Percentiles rank a stretch among this genome's conserved stretches.
These are phyloP conservation scores for Margaritifera margaritifera DNA, from an alignment of 2,888 invertebrate genomes.

Conservation along the genomic window DNA sequence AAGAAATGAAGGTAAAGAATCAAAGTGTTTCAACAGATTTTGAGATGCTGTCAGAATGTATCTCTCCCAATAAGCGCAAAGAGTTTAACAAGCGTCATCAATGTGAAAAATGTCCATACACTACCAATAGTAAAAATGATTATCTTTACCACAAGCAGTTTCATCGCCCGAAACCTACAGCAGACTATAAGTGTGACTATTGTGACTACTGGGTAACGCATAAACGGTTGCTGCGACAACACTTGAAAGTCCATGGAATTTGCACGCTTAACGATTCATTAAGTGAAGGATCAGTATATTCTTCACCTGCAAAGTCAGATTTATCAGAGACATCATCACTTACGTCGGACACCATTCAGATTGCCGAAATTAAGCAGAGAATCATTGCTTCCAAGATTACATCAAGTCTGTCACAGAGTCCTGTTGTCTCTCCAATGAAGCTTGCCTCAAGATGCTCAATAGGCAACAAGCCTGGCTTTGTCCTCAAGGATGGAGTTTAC, in stretches of 20 bases:
- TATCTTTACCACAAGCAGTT: slow-evolving; percentile 90
- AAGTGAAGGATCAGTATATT: slow-evolving; percentile 19
- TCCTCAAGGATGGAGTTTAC: slow-evolving; percentile 62
- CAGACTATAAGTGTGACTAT: slow-evolving; percentile 85
- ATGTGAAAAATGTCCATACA: slow-evolving; percentile 88
- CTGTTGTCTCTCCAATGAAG: slow-evolving; percentile 60
- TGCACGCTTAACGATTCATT: slow-evolving; percentile 13
- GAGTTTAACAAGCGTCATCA: slow-evolving; percentile 79
- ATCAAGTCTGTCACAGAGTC: slow-evolving; percentile 59
- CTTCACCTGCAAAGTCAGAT: slow-evolving; percentile 65
- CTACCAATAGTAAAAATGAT: slow-evolving; percentile 89
- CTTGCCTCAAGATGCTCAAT: slow-evolving; percentile 50
- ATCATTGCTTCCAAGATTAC: slow-evolving; percentile 67
- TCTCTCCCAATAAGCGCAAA: too few relatives aligned
- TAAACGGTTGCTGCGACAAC: slow-evolving; percentile 85
- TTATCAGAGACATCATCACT: slow-evolving; percentile 51
- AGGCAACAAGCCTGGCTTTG: slow-evolving; percentile 58
- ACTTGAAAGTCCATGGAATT: slow-evolving; percentile 82
- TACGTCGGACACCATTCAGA: slow-evolving; percentile 62
- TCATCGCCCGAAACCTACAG: slow-evolving; percentile 81
- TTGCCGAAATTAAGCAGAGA: slow-evolving; percentile 66
- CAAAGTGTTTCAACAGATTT: neutral
- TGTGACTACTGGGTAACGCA: slow-evolving; percentile 89
- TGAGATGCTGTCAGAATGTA: too few relatives aligned
- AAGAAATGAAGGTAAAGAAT: slow-evolving; percentile 18